Conservation (phyloP, 1,140 invertebrate species). For the Hyles vespertilio region DNA sequence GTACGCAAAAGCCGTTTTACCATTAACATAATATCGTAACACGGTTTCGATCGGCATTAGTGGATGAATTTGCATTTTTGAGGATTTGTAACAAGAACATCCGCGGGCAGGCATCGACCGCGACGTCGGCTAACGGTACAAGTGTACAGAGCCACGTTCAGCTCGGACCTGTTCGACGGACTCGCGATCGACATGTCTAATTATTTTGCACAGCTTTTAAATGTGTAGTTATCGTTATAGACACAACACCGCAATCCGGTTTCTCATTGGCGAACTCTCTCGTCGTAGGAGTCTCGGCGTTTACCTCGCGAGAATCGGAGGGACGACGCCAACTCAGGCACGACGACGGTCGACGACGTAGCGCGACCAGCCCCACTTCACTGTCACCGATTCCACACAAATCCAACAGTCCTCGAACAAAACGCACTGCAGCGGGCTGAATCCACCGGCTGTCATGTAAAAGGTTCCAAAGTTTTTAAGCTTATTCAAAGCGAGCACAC, state of each 20-base stretch:
- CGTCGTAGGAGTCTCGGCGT: conserved; percentile 46
- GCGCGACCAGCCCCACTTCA: conserved; percentile 51
- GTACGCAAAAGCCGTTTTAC: conserved; percentile 4
- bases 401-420: conserved; percentile 37
- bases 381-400: conserved; percentile 55
- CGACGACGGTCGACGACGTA: conserved; percentile 45
- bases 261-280: conserved; percentile 52
- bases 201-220: conserved; percentile 26
- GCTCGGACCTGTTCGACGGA: conserved; percentile 11
- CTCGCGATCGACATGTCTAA: conserved; percentile 20
- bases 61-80: conserved; percentile 7
- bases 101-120: conserved; percentile 26
- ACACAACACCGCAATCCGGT: conserved; percentile 49
- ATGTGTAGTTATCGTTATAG: conserved; percentile 34
- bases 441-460: conserved; percentile 30
- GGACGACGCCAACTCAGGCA: conserved; percentile 60
- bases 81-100: conserved; percentile 14
- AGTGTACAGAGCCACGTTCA: conserved; percentile 21
- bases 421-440: conserved; percentile 18
- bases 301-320: conserved; percentile 65
- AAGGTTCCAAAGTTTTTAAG: conserved; percentile 32
- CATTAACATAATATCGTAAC: conserved; percentile 6
- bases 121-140: conserved; percentile 15
- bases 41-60: background rate
- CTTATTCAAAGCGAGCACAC: conserved; percentile 37